A percentile compares a stretch with the other conserved stretches of the same genome.
These are phyloP conservation scores for Crenuchus spilurus DNA, from an alignment of 2,797 vertebrate genomes.

Conservation along the genomic window DNA sequence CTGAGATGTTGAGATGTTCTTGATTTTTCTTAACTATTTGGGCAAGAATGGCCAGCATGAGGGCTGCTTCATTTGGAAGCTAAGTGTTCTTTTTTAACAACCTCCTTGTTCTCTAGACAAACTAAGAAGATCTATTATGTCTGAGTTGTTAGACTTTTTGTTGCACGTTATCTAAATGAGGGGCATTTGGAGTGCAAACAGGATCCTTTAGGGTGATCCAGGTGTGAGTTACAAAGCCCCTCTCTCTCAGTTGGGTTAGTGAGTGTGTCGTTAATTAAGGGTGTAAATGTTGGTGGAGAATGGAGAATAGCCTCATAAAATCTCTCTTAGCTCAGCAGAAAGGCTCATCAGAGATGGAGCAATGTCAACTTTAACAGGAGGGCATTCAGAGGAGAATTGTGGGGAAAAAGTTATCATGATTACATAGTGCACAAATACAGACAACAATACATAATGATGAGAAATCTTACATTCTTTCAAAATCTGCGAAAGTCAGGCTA, in stretches of 20 bases:
- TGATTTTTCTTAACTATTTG: too few species aligned
- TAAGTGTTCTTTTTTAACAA: background rate
- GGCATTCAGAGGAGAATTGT: constrained; percentile 32
- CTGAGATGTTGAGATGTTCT: too few species aligned
- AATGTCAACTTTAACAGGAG: constrained; percentile 86
- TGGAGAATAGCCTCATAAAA: constrained; percentile 81
- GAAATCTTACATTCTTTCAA: background rate
- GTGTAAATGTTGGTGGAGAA: constrained; percentile 88
- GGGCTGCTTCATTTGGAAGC: too few species aligned
- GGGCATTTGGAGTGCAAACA: background rate
- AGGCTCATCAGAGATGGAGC: constrained; percentile 81
- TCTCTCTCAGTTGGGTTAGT: constrained; percentile 77
- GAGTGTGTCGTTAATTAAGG: constrained; percentile 90
- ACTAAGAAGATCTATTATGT: background rate
- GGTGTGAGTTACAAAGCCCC: background rate
- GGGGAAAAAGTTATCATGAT: background rate
- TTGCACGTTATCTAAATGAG: background rate
- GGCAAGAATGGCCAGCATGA: too few species aligned
- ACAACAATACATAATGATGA: background rate
- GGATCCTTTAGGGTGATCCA: constrained; percentile 1
- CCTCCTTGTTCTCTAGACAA: background rate
- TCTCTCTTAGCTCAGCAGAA: constrained; percentile 90
- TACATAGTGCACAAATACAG: background rate
- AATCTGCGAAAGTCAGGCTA: constrained; percentile 4
- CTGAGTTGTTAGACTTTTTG: background rate